These are phyloP conservation scores for Lathronympha strigana DNA, from an alignment of 2,888 invertebrate species.

Conservation along the genomic window DNA sequence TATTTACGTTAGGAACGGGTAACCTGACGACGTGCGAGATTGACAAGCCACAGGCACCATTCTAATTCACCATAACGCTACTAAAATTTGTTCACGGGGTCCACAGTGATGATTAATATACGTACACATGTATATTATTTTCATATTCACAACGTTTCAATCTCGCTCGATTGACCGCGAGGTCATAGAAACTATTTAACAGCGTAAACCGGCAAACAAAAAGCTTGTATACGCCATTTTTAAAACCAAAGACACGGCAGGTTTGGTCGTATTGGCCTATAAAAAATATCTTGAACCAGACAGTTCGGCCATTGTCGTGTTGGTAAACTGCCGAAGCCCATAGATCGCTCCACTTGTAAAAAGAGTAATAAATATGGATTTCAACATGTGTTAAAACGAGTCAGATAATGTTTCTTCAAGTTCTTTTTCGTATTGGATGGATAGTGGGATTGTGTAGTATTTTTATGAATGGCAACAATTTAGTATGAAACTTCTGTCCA, in stretches of 20 bases:
- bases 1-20: conserved; percentile 81
- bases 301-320: conserved; percentile 84
- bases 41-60: conserved; percentile 83
- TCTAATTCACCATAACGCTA: conserved; percentile 84
- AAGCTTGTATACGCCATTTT: conserved; percentile 86
- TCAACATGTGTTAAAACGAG: conserved; percentile 81
- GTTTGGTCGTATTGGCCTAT: conserved; percentile 81
- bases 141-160: conserved; percentile 81
- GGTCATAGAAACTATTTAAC: conserved; percentile 78
- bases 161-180: conserved; percentile 69
- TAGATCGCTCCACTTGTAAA: conserved; percentile 81
- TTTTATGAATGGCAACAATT: conserved; percentile 65
- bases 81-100: conserved; percentile 77
- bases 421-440: conserved; percentile 35
- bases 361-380: conserved; percentile 81
- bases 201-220: conserved; percentile 85
- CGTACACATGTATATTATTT: conserved; percentile 83
- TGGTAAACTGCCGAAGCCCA: conserved; percentile 83
- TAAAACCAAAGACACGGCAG: conserved; percentile 85
- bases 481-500: conserved; percentile 25
- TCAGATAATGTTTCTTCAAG: conserved; percentile 67
- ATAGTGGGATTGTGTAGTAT: conserved; percentile 45
- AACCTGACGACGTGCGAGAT: conserved; percentile 83
- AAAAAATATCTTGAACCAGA: conserved; percentile 81
- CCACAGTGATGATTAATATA: conserved; percentile 79